Base-by-base conservation (phyloP, 2,113 vertebrate species). In the Mixornis gularis region DNA sequence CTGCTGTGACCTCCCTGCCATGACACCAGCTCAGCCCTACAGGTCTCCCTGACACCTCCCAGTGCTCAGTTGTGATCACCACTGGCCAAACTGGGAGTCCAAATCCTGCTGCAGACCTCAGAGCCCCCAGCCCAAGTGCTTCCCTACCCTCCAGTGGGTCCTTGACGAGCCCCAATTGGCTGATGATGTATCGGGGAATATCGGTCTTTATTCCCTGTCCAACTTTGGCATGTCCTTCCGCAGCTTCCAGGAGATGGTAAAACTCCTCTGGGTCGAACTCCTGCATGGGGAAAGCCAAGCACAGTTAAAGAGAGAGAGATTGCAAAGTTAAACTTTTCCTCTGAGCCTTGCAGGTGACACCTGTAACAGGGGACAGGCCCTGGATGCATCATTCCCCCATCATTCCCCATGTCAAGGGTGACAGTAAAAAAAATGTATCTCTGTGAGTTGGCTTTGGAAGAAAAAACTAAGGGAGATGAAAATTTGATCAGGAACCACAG, bases 211-310 rank as follows among this genome's bases (percentile, higher is more conserved):
- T 98, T 62, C 98, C 99, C 56, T 98, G 99, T 16, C 98, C 99
- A 8, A 98, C 98, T 49, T 99, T 99, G 55, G 99, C 99, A 0
- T 99, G 99, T 73, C 99, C 99, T 92, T 99, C 99, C 0, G 98
- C 99, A 1, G 99, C 99, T 95, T 99, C 99, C 55, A 99, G 97
- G 48, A 99, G 95, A 71, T 99, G 99, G 90, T 99, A 99, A 77
- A 99, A 99, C 90, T 99, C 99, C 72, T 99, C 99, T 0, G 99
- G 99, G 92, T 99, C 98, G 63, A 99, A 99, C 79, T 99, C 99
- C 99, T 99, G 94, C 16, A 21, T 12, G 17, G 48, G 18, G 13
- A 85, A 77, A 87, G 74, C 8, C 51, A 77, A 72, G 7, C 8
- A 46, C 5, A 82, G 48, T 7, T 76, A 63, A 87, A 40, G 26